Conservation (phyloP, 2,888 invertebrate genomes). For the Endomychus coccineus region DNA sequence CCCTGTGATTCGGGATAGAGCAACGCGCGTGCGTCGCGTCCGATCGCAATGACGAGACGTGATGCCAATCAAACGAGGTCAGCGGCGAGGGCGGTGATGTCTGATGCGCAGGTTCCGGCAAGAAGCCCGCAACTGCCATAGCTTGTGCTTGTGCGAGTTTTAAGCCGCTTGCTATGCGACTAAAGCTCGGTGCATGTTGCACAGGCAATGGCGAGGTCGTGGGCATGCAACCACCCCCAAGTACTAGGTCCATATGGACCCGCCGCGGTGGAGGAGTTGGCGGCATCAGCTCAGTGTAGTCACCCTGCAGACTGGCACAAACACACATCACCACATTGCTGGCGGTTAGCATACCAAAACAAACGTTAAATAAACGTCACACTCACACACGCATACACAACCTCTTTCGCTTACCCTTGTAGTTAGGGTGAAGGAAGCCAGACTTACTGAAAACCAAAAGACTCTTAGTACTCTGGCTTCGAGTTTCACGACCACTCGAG, state of each 20-base stretch:
- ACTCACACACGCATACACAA: constrained; percentile 37
- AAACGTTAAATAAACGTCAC: no score
- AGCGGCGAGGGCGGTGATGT: constrained; percentile 42
- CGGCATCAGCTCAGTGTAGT: constrained; percentile 56
- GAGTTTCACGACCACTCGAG: no score
- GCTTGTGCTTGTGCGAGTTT: constrained; percentile 65
- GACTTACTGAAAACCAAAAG: constrained; percentile 45
- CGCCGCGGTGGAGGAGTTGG: constrained; percentile 53
- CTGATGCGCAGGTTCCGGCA: constrained; percentile 47
- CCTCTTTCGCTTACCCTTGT: constrained; percentile 49
- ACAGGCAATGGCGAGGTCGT: constrained; percentile 52
- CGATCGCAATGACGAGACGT: constrained; percentile 2
- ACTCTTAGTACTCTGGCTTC: constrained; percentile 12
- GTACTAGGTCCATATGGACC: constrained; percentile 36
- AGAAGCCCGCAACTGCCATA: constrained; percentile 62
- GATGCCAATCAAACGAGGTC: constrained; percentile 21
- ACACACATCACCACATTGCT: constrained; percentile 14
- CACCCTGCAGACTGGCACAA: constrained; percentile 52
- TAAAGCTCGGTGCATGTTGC: constrained; percentile 41
- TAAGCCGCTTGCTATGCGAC: constrained; percentile 60
- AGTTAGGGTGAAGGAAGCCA: constrained; percentile 53
- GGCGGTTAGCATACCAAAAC: no score
- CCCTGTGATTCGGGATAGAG: constrained; percentile 49
- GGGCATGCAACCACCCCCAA: constrained; percentile 41
- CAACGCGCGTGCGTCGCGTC: constrained; percentile 31